These are phyloP conservation scores for Criorhina ranunculi DNA, from an alignment of 2,888 invertebrate species.

Conservation along the genomic window DNA sequence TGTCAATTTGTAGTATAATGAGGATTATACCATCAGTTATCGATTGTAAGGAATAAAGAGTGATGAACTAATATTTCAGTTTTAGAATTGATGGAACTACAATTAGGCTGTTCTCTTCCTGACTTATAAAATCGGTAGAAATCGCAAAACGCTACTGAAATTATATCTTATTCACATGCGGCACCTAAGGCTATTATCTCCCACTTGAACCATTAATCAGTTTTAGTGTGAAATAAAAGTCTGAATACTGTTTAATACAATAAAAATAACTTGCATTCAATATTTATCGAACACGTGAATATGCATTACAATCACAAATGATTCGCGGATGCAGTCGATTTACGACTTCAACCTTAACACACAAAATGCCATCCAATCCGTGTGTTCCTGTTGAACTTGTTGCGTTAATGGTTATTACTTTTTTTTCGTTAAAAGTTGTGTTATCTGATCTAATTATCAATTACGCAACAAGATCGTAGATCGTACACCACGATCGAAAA, in stretches of 20 bases:
- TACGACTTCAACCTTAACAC: slow-evolving; percentile 52
- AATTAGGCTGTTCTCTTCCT: background rate
- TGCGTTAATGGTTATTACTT: slow-evolving; percentile 18
- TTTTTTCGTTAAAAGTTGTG: slow-evolving; percentile 17
- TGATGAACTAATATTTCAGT: too few relatives aligned
- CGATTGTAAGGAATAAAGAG: too few relatives aligned
- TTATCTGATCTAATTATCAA: slow-evolving; percentile 54
- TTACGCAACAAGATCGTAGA: slow-evolving; percentile 40
- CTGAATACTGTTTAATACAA: background rate
- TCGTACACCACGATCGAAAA: slow-evolving; percentile 20
- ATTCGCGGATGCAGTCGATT: slow-evolving; percentile 25
- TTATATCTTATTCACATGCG: background rate
- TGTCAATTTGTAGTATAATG: too few relatives aligned
- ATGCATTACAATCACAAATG: slow-evolving; percentile 23
- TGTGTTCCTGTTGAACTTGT: slow-evolving; percentile 48
- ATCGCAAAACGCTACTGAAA: background rate
- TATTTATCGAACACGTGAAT: slow-evolving; percentile 22
- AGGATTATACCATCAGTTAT: too few relatives aligned
- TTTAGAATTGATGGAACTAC: too few relatives aligned
- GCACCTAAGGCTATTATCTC: background rate
- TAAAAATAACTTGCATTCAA: background rate
- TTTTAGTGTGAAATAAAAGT: slow-evolving; percentile 22
- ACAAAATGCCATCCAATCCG: slow-evolving; percentile 36
- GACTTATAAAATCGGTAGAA: background rate
- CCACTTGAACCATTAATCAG: background rate